A percentile compares a stretch with the other conserved stretches of the same genome.
Conservation (phyloP, 2,113 vertebrate genomes). For the Pelodiscus sinensis region DNA sequence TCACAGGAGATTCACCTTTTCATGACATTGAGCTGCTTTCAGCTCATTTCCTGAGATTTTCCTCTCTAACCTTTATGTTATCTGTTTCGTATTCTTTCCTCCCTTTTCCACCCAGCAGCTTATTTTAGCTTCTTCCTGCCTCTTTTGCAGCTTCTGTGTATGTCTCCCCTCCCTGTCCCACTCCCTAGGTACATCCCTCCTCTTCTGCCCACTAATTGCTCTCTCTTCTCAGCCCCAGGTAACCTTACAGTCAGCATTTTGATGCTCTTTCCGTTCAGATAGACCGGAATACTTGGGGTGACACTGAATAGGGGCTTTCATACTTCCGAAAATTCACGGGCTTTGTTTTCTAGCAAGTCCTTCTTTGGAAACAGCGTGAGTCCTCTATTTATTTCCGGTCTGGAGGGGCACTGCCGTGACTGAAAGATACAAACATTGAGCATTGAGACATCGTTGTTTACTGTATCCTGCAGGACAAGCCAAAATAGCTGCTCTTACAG, state of each 20-base stretch:
- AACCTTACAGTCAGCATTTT: not conserved
- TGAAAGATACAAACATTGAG: not conserved
- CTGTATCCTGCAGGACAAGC: not conserved
- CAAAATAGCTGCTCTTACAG: fast-evolving
- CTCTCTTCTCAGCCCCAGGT: not conserved
- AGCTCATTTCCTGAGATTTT: constrained; percentile 48
- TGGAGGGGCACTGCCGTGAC: not conserved
- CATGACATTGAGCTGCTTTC: constrained; percentile 44
- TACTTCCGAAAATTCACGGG: not conserved
- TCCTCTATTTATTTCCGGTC: not conserved
- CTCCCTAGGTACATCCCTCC: not conserved
- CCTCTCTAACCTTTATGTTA: constrained; percentile 64
- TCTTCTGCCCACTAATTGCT: not conserved
- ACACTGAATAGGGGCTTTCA: not conserved
- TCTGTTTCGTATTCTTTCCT: constrained; percentile 56
- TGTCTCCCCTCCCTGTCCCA: not conserved
- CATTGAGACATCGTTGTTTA: fast-evolving
- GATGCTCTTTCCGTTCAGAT: not conserved
- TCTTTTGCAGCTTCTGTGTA: not conserved
- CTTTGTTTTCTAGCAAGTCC: not conserved
- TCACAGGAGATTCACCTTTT: constrained; percentile 41
- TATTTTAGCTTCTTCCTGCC: constrained; percentile 58
- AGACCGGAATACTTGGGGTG: not conserved
- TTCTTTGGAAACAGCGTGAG: fast-evolving
- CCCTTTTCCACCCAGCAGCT: constrained; percentile 67